Base-by-base conservation (phyloP, 1,140 invertebrate species). In the Danaus melanippus region DNA sequence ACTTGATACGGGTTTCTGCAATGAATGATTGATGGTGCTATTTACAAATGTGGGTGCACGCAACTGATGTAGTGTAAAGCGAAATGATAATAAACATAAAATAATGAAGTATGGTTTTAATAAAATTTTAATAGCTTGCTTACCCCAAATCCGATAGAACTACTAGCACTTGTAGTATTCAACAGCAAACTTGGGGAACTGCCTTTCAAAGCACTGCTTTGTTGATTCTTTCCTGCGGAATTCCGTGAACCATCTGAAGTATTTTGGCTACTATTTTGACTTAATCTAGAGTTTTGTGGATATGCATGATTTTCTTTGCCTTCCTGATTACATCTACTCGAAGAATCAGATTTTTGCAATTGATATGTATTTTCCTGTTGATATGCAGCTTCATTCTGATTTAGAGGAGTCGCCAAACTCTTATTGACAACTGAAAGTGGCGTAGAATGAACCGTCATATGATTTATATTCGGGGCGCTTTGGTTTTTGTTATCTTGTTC, bases 1-100 rank as follows among this genome's bases (percentile, higher is more conserved):
- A 81, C 93, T 95, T 67, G 93, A 95, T 52, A 95, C 92, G 50
- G 94, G 94, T 74, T 88, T 88, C 87, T 88, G 86, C 57, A 74
- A 71, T 69, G 62, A 88, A 88, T 83, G 73, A 82, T 78, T 77
- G 79, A 74, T 81, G 79, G 70, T 71, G 79, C 77, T 84, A 86
- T 86, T 76, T 86, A 86, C 81, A 85, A 60, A 71, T 76, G 76
- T 59, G 42, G 45, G 50, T 64, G 66, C 39, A 56, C 47, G 48
- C 43, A 69, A 59, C 58, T 46, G 49, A 53, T 44, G 57, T 15
- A 46, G 54, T 61, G 10, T 9, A 54, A 62, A 21, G 40, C 48
- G 9, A 47, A 17, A 45, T 45, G 42, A 53, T 49, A 8, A 46
- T 40, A 58, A 52, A 5, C 32, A 60, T 58, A 43, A 55, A 53